These are phyloP conservation scores for Cyanocitta stelleri DNA, from an alignment of 2,113 vertebrate genomes.

Conservation along the genomic window DNA sequence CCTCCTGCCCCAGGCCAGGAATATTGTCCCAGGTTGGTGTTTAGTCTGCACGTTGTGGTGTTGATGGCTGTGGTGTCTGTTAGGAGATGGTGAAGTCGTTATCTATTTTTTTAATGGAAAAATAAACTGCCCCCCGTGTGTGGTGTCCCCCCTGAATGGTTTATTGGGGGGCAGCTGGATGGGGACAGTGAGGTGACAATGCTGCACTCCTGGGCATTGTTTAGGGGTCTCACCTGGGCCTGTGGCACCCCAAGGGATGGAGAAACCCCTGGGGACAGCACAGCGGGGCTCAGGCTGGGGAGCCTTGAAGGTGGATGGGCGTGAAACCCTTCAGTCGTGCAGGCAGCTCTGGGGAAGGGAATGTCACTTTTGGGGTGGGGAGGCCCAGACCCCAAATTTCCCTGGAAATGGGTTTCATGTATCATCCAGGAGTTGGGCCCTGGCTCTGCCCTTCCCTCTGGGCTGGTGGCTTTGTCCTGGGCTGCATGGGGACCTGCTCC, in stretches of 20 bases:
- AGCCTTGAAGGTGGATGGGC: neutral
- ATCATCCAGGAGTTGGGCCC: neutral
- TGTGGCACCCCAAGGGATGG: neutral
- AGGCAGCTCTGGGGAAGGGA: neutral
- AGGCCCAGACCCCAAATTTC: neutral
- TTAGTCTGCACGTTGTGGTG: slow-evolving; percentile 41
- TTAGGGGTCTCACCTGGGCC: neutral
- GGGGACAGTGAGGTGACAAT: neutral
- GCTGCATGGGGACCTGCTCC: neutral
- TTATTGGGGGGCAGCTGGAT: neutral
- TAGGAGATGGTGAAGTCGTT: slow-evolving; percentile 52
- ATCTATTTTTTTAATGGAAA: slow-evolving; percentile 59
- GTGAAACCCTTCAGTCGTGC: neutral
- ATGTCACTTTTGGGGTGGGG: neutral
- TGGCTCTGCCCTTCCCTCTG: neutral
- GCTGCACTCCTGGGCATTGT: fast-evolving
- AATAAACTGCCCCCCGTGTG: slow-evolving; percentile 37
- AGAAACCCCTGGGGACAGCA: neutral
- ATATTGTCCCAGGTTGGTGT: neutral
- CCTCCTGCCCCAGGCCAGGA: neutral
- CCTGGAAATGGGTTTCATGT: neutral
- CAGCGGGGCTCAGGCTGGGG: neutral
- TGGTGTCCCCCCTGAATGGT: neutral
- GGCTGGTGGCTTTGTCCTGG: neutral
- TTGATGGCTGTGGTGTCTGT: slow-evolving; percentile 15